Conservation (phyloP, 2,888 invertebrate genomes). For the Melanophora roralis region DNA sequence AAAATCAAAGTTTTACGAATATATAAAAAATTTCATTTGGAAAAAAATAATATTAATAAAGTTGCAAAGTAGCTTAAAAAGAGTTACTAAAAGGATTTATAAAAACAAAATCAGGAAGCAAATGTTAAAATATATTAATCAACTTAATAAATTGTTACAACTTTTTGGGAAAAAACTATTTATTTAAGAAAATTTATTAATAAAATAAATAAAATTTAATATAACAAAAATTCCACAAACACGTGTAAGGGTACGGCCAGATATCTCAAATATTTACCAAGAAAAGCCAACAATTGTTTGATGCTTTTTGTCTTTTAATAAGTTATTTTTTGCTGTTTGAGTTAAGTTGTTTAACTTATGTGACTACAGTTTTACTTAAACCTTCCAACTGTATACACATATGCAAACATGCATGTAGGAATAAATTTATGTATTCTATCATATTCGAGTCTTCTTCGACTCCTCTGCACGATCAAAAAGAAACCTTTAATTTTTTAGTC, state of each 20-base stretch:
- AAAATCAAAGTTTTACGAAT: background rate
- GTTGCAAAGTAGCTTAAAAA: constrained; percentile 1
- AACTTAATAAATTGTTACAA: constrained; percentile 16
- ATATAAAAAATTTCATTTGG: constrained; percentile 7
- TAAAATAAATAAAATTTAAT: background rate
- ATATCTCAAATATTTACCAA: no score
- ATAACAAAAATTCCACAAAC: constrained; percentile 8
- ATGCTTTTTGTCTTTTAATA: no score
- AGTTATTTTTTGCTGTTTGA: no score
- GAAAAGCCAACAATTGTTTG: no score
- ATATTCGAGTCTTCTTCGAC: no score
- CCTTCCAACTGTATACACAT: background rate
- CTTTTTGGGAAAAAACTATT: no score
- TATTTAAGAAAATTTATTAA: background rate
- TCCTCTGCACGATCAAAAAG: no score
- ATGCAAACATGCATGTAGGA: background rate
- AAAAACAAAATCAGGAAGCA: background rate
- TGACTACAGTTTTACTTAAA: no score
- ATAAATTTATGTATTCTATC: no score
- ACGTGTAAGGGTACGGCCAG: no score
- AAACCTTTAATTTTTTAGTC: no score
- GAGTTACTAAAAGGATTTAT: constrained; percentile 5
- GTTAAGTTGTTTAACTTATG: no score
- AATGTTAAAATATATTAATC: constrained; percentile 4
- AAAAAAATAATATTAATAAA: background rate